A percentile compares a stretch with the other conserved stretches of the same genome.
phyloP scores from a whole-genome alignment of 2,888 invertebrate species.

The Trachelus tabidus region DNA sequence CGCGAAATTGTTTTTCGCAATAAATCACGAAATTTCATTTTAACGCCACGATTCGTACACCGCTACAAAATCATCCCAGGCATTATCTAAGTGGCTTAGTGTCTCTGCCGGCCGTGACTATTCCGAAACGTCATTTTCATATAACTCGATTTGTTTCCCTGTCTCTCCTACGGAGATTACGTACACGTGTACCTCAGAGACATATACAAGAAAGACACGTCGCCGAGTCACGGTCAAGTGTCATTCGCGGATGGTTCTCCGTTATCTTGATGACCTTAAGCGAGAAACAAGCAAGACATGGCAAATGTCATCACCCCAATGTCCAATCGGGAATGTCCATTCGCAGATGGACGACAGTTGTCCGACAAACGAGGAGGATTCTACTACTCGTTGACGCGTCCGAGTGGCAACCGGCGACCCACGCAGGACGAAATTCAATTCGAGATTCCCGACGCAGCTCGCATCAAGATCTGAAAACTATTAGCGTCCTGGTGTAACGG shows the following conservation, averaged over 20 bases:
- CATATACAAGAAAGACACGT: not conserved
- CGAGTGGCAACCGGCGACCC: not conserved
- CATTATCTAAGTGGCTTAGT: not conserved
- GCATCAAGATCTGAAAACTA: not conserved
- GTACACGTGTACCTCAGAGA: not conserved
- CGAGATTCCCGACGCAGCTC: not conserved
- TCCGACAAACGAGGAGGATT: conserved; percentile 27
- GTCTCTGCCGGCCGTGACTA: not conserved
- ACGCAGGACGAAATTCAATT: not conserved
- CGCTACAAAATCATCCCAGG: not conserved
- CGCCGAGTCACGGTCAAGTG: conserved; percentile 40
- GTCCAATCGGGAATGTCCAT: conserved; percentile 28
- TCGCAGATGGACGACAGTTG: conserved; percentile 31
- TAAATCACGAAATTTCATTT: not conserved
- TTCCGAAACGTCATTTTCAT: not conserved
- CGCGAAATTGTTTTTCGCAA: not conserved
- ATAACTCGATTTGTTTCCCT: not conserved
- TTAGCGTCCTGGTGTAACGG: not conserved
- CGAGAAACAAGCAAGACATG: conserved; percentile 37
- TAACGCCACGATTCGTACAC: not conserved
- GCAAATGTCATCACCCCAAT: conserved; percentile 39
- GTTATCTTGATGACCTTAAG: conserved; percentile 56
- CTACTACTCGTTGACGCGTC: not conserved
- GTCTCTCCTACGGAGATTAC: not conserved
- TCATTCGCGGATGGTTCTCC: conserved; percentile 37